Evolutionary conservation across 2,888 invertebrate genomes (phyloP).

Genomic region (Pheosia tremula): DNA sequence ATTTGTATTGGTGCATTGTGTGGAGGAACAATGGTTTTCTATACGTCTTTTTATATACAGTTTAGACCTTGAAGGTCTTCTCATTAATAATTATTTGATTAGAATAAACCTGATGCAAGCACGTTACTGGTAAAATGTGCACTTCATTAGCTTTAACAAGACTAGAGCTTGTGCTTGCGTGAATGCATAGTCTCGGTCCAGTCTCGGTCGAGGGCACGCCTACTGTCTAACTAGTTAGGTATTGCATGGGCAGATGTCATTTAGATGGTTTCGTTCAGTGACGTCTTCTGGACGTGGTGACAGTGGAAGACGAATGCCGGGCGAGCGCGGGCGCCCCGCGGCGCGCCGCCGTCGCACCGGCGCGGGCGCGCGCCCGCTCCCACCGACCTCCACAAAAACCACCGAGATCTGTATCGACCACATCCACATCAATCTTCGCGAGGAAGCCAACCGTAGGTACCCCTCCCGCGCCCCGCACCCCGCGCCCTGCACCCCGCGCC

Average conservation of each 20-base stretch:
- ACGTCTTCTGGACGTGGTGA: constrained; percentile 58
- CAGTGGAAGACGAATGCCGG: constrained; percentile 62
- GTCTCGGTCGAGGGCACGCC: too few species aligned
- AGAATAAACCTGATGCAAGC: too few species aligned
- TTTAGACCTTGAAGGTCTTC: too few species aligned
- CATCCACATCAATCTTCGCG: constrained; percentile 65
- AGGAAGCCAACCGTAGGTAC: constrained; percentile 4
- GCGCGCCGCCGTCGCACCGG: constrained; percentile 42
- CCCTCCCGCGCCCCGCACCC: constrained; percentile 13
- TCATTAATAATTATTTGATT: too few species aligned
- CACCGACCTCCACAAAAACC: constrained; percentile 41
- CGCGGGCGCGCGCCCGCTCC: constrained; percentile 21
- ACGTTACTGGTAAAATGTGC: too few species aligned
- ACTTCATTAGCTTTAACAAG: too few species aligned
- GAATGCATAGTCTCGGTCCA: too few species aligned
- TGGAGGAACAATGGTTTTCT: too few species aligned
- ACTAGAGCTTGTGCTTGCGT: too few species aligned
- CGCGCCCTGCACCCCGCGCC: constrained; percentile 16
- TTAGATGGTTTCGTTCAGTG: constrained; percentile 10
- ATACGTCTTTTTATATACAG: too few species aligned
- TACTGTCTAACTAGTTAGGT: background rate
- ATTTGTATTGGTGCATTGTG: too few species aligned
- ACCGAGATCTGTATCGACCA: constrained; percentile 62
- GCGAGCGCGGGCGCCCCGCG: constrained; percentile 43
- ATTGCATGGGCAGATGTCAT: background rate